These are phyloP conservation scores for Nothoprocta perdicaria DNA, from an alignment of 2,113 vertebrate species.

Conservation along the genomic window DNA sequence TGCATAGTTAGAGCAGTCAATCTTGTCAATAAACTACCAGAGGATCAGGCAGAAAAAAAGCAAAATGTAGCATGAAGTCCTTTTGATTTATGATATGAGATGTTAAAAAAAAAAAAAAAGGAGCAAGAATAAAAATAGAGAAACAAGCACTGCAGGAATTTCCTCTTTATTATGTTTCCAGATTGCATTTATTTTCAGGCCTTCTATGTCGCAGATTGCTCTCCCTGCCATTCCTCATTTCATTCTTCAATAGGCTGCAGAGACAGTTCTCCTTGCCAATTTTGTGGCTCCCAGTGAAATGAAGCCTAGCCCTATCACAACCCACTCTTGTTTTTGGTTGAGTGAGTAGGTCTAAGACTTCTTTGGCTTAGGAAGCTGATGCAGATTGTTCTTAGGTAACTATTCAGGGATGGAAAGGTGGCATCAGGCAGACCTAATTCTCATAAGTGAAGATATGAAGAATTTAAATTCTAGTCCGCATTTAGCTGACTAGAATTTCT, in stretches of 20 bases:
- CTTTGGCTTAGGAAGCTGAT: not conserved
- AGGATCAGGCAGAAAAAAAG: not conserved
- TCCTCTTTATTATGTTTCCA: slow-evolving; percentile 13
- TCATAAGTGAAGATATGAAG: not conserved
- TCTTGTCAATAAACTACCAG: not conserved
- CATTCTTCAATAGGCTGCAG: slow-evolving; percentile 30
- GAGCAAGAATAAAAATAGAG: not conserved
- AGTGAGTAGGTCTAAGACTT: not conserved
- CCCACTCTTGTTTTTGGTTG: not conserved
- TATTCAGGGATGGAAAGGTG: fast-evolving
- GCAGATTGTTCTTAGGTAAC: not conserved
- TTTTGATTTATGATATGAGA: slow-evolving; percentile 33
- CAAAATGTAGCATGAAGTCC: not conserved
- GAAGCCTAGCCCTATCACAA: not conserved
- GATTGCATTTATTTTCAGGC: slow-evolving; percentile 23
- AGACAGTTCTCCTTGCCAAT: slow-evolving; percentile 6
- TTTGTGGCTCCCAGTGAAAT: slow-evolving; percentile 2
- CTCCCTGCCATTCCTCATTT: slow-evolving; percentile 17
- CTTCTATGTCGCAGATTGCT: not conserved
- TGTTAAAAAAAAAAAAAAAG: not conserved
- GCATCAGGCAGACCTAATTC: not conserved
- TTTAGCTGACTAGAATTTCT: not conserved
- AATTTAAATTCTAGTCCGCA: not conserved
- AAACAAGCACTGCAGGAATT: not conserved
- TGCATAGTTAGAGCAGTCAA: not conserved